Base-by-base conservation (phyloP, 2,797 vertebrate species). In the Dendrocincla tyrannina region DNA sequence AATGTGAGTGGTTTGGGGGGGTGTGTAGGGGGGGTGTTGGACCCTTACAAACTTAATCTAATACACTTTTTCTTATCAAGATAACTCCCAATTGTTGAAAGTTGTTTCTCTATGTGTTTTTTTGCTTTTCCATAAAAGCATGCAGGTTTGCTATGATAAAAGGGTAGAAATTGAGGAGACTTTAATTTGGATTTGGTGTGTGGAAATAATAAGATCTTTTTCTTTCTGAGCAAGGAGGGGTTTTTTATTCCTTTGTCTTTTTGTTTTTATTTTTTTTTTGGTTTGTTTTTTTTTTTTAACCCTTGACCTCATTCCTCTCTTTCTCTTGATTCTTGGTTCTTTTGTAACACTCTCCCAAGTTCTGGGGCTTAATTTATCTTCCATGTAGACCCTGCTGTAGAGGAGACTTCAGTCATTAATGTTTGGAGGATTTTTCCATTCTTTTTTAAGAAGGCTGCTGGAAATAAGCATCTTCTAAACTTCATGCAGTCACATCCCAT, bases 1-100 rank as follows among this genome's bases (percentile, higher is more conserved):
- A 90, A 59, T 1, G 0, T n/a, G 30, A 39, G n/a, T 10, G 5
- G 5, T 7, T n/a, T 55, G 5, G 6, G 17, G 32, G 42, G 20
- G 42, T 44, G 42, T 20, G 19, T 17, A n/a, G n/a, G 9, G 2
- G 2, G 0, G 0, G 4, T 53, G 16, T 37, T 42, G 2, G 17
- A 50, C 7, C 4, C 4, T n/a, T 49, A 44, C 3, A 69, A 25
- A 46, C 3, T n/a, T 49, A 8, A 10, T 35, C 13, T 62, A 53
- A 75, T n/a, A 41, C 3, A 2, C 1, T 32, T 80, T 88, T 82
- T 66, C 22, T 52, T 49, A 37, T 14, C 28, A 64, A 24, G 15
- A 35, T 18, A 59, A 56, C 5, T 47, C 13, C 3, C 5, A 46
- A 2, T 32, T 55, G 3, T 58, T 64, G 25, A 60, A 77, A 75